Percentiles rank a stretch among this genome's conserved stretches.
Conservation (phyloP, 30 jellyfish, hydroid and myxozoan species). For the Turritopsis rubra region DNA sequence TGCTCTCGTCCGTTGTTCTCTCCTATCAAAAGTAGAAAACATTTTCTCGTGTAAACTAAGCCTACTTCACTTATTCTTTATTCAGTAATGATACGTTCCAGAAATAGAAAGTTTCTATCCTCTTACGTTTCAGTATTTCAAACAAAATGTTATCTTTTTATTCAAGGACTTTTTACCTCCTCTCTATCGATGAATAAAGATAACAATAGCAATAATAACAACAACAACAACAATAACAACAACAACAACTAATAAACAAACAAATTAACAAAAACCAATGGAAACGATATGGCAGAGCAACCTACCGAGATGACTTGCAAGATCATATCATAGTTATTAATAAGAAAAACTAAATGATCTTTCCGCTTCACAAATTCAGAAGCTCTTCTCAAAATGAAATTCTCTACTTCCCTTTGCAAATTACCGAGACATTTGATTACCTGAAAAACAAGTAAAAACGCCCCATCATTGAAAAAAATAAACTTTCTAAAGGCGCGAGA, state of each 20-base stretch:
- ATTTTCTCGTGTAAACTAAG: not conserved
- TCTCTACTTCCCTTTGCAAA: constrained; percentile 85
- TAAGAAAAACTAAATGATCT: constrained; percentile 78
- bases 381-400: constrained; percentile 85
- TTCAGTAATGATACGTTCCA: no score
- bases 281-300: no score
- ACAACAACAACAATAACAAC: no score
- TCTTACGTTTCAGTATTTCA: no score
- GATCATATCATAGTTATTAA: constrained; percentile 92
- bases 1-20: constrained; percentile 82
- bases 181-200: no score
- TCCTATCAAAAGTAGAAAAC: constrained; percentile 32
- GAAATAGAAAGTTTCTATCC: no score
- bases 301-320: constrained; percentile 89
- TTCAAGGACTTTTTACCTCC: no score
- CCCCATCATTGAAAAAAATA: not conserved
- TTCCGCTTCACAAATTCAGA: constrained; percentile 88
- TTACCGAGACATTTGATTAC: constrained; percentile 66
- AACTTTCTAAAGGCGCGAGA: not conserved
- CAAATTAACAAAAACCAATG: no score
- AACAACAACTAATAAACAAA: no score
- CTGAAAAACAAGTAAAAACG: constrained; percentile 33
- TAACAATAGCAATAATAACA: no score
- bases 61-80: not conserved
- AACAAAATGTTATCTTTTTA: no score